Conservation (phyloP, 1,140 invertebrate species). For the Caenorhabditis brenneri region DNA sequence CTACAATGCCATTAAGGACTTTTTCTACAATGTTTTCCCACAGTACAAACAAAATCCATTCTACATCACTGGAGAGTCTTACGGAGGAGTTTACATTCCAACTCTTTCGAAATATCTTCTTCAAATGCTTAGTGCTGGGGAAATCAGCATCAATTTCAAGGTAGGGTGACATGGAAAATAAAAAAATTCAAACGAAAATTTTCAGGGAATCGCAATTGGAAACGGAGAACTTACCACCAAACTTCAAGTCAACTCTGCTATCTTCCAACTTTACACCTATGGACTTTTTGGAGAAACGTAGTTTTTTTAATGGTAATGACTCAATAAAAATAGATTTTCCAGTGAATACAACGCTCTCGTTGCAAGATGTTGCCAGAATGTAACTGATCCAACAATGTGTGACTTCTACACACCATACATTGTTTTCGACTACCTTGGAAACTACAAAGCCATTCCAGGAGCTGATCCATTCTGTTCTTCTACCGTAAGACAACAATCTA, state of each 20-base stretch:
- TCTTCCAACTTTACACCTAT: slow-evolving; percentile 52
- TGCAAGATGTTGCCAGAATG: slow-evolving; percentile 33
- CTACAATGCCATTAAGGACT: slow-evolving; percentile 72
- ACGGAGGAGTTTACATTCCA: slow-evolving; percentile 72
- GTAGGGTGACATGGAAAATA: not conserved
- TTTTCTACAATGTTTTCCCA: slow-evolving; percentile 73
- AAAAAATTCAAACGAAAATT: not conserved
- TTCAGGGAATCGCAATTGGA: slow-evolving; percentile 53
- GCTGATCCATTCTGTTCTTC: slow-evolving; percentile 41
- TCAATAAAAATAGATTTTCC: not conserved
- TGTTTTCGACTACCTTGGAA: slow-evolving; percentile 49
- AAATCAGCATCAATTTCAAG: slow-evolving; percentile 45
- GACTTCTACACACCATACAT: slow-evolving; percentile 53
- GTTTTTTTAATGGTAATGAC: not conserved
- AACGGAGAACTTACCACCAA: slow-evolving; percentile 52
- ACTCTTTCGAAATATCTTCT: slow-evolving; percentile 72
- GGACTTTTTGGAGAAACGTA: slow-evolving; percentile 49
- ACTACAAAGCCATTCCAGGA: slow-evolving; percentile 1
- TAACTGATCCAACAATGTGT: slow-evolving; percentile 47
- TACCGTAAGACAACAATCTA: not conserved
- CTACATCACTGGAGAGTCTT: slow-evolving; percentile 72
- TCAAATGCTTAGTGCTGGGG: slow-evolving; percentile 24
- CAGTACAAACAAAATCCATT: slow-evolving; percentile 72
- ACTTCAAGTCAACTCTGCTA: slow-evolving; percentile 52
- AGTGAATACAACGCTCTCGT: slow-evolving; percentile 49